These are phyloP conservation scores for Staurois parvus DNA, from an alignment of 2,797 vertebrate genomes.

Conservation along the genomic window DNA sequence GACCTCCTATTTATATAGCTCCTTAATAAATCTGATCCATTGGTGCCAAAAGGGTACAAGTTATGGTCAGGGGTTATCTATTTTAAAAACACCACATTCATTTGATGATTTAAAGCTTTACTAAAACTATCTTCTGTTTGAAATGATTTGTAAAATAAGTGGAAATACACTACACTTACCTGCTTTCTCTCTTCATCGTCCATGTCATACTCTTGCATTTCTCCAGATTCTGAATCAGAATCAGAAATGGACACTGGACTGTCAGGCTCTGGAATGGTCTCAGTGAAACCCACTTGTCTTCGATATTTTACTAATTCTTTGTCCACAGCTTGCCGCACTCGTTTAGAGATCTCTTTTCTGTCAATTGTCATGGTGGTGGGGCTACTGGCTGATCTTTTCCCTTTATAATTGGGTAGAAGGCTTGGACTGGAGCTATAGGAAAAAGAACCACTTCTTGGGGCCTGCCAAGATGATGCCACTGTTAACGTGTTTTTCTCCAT, in stretches of 20 bases:
- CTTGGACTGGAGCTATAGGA: slow-evolving; percentile 57
- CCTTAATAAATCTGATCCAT: too few relatives aligned
- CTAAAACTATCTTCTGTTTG: too few relatives aligned
- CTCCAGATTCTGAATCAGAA: slow-evolving; percentile 63
- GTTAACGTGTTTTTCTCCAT: background rate
- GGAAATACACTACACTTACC: slow-evolving; percentile 65
- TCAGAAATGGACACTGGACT: slow-evolving; percentile 62
- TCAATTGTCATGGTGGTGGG: slow-evolving; percentile 59
- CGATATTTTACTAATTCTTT: slow-evolving; percentile 79
- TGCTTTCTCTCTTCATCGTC: slow-evolving; percentile 76
- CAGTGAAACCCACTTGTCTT: slow-evolving; percentile 74
- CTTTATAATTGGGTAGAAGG: slow-evolving; percentile 33
- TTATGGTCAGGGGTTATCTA: too few relatives aligned
- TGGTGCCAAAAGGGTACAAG: too few relatives aligned
- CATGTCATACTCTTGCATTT: slow-evolving; percentile 53
- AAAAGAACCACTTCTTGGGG: slow-evolving; percentile 69
- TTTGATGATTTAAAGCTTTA: too few relatives aligned
- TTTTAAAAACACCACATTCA: too few relatives aligned
- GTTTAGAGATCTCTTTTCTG: slow-evolving; percentile 62
- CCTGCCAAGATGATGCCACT: slow-evolving; percentile 33
- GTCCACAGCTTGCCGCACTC: slow-evolving; percentile 74
- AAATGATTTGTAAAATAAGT: background rate
- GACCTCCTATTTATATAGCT: too few relatives aligned
- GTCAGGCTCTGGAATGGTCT: slow-evolving; percentile 60
- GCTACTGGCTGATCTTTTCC: slow-evolving; percentile 64